Conservation (phyloP, 2,113 vertebrate species). For the Pseudorasbora parva region DNA sequence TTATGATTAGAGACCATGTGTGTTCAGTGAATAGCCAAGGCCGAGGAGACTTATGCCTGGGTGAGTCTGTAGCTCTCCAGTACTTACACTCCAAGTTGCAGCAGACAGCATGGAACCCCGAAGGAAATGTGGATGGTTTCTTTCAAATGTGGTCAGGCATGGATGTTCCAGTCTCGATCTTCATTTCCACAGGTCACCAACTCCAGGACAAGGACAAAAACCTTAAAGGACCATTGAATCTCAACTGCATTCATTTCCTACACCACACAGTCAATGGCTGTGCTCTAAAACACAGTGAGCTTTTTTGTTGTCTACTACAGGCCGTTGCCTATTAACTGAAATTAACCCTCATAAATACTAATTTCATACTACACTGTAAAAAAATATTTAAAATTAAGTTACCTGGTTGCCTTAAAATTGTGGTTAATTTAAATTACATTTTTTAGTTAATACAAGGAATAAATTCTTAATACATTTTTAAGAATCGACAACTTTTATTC, state of each 20-base stretch:
- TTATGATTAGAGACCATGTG: slow-evolving; percentile 10
- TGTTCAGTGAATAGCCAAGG: not conserved
- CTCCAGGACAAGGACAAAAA: not conserved
- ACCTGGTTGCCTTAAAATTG: too few species aligned
- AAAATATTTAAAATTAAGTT: too few species aligned
- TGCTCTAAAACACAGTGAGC: not conserved
- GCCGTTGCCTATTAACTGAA: not conserved
- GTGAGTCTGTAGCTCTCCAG: not conserved
- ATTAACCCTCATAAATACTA: not conserved
- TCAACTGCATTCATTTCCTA: not conserved
- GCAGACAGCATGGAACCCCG: not conserved
- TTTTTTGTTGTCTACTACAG: not conserved
- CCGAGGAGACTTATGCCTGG: slow-evolving; percentile 10
- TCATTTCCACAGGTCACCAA: not conserved
- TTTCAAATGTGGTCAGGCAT: not conserved
- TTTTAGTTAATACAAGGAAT: too few species aligned
- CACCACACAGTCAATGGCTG: not conserved
- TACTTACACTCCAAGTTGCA: slow-evolving; percentile 15
- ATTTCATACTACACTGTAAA: too few species aligned
- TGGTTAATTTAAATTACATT: too few species aligned
- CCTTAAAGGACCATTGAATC: slow-evolving; percentile 16
- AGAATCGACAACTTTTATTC: too few species aligned
- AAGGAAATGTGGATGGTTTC: not conserved
- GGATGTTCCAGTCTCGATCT: not conserved
- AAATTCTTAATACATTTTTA: too few species aligned